Evolutionary conservation across 2,888 invertebrate species (phyloP).

Genomic region (Cephus pygmeus): DNA sequence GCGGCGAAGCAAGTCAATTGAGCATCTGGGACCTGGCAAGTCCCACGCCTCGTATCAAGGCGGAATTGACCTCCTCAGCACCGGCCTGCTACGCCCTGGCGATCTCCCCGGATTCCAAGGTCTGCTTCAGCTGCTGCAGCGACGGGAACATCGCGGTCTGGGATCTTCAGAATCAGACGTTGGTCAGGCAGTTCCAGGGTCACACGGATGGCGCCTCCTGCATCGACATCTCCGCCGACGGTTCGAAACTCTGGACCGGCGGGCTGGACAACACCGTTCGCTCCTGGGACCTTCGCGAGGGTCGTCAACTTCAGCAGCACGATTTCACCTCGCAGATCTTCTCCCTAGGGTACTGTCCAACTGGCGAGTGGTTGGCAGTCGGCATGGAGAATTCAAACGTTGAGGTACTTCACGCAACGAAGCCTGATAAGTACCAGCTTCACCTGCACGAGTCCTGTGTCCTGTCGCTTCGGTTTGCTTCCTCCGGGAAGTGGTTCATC

Average conservation of each 20-base stretch:
- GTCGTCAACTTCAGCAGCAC: slow-evolving; percentile 92
- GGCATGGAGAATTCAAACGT: slow-evolving; percentile 99
- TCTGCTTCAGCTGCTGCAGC: slow-evolving; percentile 98
- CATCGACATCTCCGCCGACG: slow-evolving; percentile 96
- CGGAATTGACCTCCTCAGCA: slow-evolving; percentile 89
- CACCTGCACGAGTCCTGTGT: slow-evolving; percentile 98
- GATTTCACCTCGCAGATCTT: slow-evolving; percentile 94
- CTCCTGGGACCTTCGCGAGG: slow-evolving; percentile 95
- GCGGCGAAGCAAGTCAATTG: slow-evolving; percentile 94
- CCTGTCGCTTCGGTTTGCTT: slow-evolving; percentile 93
- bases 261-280: slow-evolving; percentile 97
- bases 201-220: slow-evolving; percentile 98
- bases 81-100: slow-evolving; percentile 98
- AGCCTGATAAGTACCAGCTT: slow-evolving; percentile 95
- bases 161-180: slow-evolving; percentile 91
- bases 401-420: slow-evolving; percentile 90
- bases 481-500: slow-evolving; percentile 98
- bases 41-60: slow-evolving; percentile 91
- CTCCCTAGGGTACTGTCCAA: slow-evolving; percentile 91
- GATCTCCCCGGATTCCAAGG: slow-evolving; percentile 96
- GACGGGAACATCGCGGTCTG: slow-evolving; percentile 98
- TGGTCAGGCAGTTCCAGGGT: slow-evolving; percentile 93
- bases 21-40: slow-evolving; percentile 96
- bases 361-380: slow-evolving; percentile 96
- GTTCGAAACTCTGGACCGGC: slow-evolving; percentile 90